These are phyloP conservation scores for Psittacula cyanocephala DNA, from an alignment of 2,113 vertebrate genomes.

Conservation along the genomic window DNA sequence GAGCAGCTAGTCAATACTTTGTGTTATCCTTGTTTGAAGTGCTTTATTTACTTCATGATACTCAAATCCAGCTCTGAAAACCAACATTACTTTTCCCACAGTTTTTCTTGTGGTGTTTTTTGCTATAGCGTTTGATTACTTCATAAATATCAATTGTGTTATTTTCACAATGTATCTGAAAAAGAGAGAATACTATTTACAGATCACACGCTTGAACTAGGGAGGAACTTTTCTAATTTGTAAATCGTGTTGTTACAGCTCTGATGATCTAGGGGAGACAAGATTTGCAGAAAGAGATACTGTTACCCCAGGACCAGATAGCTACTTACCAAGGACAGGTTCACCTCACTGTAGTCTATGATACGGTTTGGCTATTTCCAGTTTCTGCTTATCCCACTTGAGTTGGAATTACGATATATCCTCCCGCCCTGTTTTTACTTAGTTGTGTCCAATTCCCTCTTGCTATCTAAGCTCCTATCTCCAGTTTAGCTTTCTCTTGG, in stretches of 20 bases:
- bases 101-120: background rate
- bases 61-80: background rate
- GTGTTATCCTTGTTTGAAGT: slow-evolving; percentile 16
- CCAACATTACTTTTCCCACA: background rate
- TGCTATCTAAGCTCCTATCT: background rate
- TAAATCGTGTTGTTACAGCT: background rate
- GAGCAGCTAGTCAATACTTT: slow-evolving; percentile 46
- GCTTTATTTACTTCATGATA: background rate
- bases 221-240: background rate
- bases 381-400: background rate
- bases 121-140: background rate
- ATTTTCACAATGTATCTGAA: background rate
- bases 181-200: background rate
- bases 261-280: background rate
- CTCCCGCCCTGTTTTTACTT: background rate
- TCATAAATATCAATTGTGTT: background rate
- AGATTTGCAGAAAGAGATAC: background rate
- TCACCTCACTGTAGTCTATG: background rate
- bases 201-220: background rate
- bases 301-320: background rate
- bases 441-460: background rate
- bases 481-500: background rate
- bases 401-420: background rate
- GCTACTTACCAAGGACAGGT: background rate
- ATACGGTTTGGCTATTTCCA: background rate